Evolutionary conservation across 92 coral and sea anemone species (phyloP), one percentile per base, ranked within the genome.

Genomic region (Plumapathes pennacea): DNA sequence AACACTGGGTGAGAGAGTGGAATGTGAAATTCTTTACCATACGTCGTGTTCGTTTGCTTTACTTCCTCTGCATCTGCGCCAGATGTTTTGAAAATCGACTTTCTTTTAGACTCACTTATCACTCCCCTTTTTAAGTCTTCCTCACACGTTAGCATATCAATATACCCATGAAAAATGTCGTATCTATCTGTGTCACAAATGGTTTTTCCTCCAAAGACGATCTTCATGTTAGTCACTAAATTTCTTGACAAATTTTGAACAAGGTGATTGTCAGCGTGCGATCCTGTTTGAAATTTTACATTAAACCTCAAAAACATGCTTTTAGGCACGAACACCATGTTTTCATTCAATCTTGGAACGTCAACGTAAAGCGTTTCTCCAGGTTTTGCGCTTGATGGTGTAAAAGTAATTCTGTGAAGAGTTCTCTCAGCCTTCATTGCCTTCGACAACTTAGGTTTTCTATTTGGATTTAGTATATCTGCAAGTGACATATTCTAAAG

Each of bases 401-500:
- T 59, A 21, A 59, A 36, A 59, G 66, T 59, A 6, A 59, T 38
- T 17, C 52, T 15, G 36, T 59, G 66, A 2, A 59, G 24, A 38
- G 66, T 59, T 21, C 66, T 38, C 46, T 59, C 66, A 36, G 66
- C 66, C 28, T 59, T 59, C 17, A 59, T 14, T 4, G 50, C 66
- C 10, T 14, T 15, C 1, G 66, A n/a, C 5, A 10, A 23, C 23
- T 25, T 59, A 12, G 66, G 66, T 5, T 26, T 42, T n/a, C 51
- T 10, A 10, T 59, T 32, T 4, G 66, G 66, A 25, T 38, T n/a
- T n/a, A n/a, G n/a, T n/a, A n/a, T n/a, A n/a, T n/a, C n/a, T n/a
- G n/a, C n/a, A n/a, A n/a, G n/a, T n/a, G n/a, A n/a, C n/a, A n/a
- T n/a, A n/a, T n/a, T n/a, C n/a, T n/a, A n/a, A n/a, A n/a, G n/a